phyloP scores from a whole-genome alignment of 1,140 invertebrate genomes.

The Cotesia vestalis region DNA sequence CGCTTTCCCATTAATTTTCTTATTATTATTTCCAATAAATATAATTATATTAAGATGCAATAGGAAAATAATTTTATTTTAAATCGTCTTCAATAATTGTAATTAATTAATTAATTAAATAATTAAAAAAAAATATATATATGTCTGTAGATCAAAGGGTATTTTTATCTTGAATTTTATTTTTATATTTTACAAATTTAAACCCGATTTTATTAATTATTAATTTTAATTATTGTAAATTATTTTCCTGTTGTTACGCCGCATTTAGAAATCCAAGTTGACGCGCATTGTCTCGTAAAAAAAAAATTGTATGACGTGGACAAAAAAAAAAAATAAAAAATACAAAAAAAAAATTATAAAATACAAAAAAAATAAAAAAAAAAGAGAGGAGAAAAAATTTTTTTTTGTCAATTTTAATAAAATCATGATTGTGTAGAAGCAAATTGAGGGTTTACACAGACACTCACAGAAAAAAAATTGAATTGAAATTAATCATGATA shows the following conservation, averaged over 20 bases:
- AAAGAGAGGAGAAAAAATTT: constrained; percentile 4
- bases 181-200: constrained; percentile 13
- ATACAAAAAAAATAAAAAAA: constrained; percentile 18
- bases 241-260: constrained; percentile 7
- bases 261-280: constrained; percentile 45
- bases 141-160: neutral
- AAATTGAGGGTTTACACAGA: neutral
- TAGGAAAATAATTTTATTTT: constrained; percentile 15
- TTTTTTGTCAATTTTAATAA: constrained; percentile 16
- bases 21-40: neutral
- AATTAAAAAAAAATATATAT: constrained; percentile 14
- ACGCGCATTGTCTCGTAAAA: constrained; percentile 59
- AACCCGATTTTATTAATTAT: neutral
- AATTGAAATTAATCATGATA: neutral
- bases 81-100: no score
- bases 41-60: neutral
- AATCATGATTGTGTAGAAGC: constrained; percentile 23
- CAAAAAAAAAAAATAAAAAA: constrained; percentile 44
- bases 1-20: constrained; percentile 48
- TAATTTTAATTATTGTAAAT: constrained; percentile 6
- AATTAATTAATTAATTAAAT: neutral
- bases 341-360: constrained; percentile 28
- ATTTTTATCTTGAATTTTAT: constrained; percentile 17
- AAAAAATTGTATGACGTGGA: constrained; percentile 42
- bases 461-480: constrained; percentile 25